Evolutionary conservation across 1,140 invertebrate genomes (phyloP).

Genomic region (Cotesia typhae): DNA sequence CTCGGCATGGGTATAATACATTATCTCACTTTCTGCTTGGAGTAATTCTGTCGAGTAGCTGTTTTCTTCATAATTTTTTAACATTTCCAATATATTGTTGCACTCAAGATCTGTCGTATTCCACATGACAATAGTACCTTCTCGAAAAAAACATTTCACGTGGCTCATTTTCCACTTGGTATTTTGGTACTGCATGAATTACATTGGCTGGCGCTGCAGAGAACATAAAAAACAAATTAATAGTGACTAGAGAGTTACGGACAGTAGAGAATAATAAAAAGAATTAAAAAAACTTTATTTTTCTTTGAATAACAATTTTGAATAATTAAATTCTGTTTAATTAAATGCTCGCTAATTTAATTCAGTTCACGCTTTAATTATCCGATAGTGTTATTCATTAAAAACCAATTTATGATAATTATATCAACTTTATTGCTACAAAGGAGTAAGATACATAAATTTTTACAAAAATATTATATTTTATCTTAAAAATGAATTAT

Average conservation of each 20-base stretch:
- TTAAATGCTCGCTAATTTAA: slow-evolving; percentile 4
- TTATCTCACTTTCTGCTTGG: slow-evolving; percentile 81
- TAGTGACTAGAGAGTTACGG: neutral
- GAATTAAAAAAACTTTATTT: no score
- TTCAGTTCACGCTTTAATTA: slow-evolving; percentile 8
- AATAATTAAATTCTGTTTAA: no score
- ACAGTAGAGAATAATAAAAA: no score
- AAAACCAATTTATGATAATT: neutral
- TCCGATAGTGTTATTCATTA: neutral
- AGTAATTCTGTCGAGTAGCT: slow-evolving; percentile 76
- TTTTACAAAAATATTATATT: no score
- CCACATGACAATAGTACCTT: slow-evolving; percentile 93
- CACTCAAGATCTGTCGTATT: slow-evolving; percentile 87
- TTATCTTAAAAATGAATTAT: no score
- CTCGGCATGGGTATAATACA: slow-evolving; percentile 79
- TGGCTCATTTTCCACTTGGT: slow-evolving; percentile 74
- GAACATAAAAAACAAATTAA: slow-evolving; percentile 15
- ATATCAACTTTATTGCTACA: no score
- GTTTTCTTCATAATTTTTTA: slow-evolving; percentile 73
- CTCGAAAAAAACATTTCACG: slow-evolving; percentile 86
- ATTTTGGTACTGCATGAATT: slow-evolving; percentile 79
- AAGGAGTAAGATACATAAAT: no score
- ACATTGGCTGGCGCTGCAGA: slow-evolving; percentile 71
- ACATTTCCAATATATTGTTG: slow-evolving; percentile 78
- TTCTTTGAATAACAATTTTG: no score